Percentiles rank a stretch among this genome's conserved stretches.
Conservation (phyloP, 2,888 invertebrate species). For the Phymatocera aterrima region DNA sequence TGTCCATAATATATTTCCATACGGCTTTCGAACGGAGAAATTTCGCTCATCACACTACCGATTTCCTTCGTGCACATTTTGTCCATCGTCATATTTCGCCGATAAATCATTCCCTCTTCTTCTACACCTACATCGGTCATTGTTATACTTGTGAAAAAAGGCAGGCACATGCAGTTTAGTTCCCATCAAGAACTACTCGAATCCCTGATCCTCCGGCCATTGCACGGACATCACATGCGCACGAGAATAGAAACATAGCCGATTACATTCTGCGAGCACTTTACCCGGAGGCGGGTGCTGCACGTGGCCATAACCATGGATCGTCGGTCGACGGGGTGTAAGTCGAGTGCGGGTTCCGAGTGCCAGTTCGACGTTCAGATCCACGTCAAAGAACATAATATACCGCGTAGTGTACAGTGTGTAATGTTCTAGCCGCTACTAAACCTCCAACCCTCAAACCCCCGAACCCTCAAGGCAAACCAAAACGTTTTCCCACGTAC, state of each 20-base stretch:
- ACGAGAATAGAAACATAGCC: slow-evolving; percentile 20
- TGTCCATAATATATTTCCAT: too few relatives aligned
- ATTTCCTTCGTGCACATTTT: too few relatives aligned
- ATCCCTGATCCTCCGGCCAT: slow-evolving; percentile 54
- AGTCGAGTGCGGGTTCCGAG: slow-evolving; percentile 25
- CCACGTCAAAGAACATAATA: not conserved
- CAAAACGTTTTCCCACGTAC: slow-evolving; percentile 21
- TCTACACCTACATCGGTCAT: not conserved
- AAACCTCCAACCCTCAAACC: not conserved
- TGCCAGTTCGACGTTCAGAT: slow-evolving; percentile 34
- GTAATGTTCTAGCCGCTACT: not conserved
- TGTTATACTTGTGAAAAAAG: too few relatives aligned
- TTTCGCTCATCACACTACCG: too few relatives aligned
- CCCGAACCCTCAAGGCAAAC: not conserved
- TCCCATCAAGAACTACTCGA: slow-evolving; percentile 71
- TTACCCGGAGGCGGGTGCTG: slow-evolving; percentile 15
- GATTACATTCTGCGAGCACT: not conserved
- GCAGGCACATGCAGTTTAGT: slow-evolving; percentile 64
- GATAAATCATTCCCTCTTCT: too few relatives aligned
- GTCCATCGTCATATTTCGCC: too few relatives aligned
- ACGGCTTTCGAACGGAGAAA: too few relatives aligned
- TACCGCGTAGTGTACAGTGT: too few relatives aligned
- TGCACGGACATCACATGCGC: not conserved
- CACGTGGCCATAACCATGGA: slow-evolving; percentile 40
- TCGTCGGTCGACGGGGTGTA: slow-evolving; percentile 5